A percentile compares a stretch with the other conserved stretches of the same genome.
phyloP scores from a whole-genome alignment of 1,140 invertebrate genomes.

The Drosophila trapezifrons region DNA sequence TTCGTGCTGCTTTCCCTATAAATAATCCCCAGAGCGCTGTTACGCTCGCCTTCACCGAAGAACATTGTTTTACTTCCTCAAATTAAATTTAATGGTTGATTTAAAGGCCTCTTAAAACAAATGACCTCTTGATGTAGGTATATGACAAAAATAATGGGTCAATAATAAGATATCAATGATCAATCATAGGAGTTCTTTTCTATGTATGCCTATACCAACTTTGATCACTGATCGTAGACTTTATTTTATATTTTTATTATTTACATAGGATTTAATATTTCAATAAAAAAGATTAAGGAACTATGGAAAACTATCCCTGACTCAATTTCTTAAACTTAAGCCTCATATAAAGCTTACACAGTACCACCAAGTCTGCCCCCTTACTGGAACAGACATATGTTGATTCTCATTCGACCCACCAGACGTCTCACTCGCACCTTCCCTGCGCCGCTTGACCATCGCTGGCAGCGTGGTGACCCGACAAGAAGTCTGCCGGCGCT shows the following conservation, averaged over 20 bases:
- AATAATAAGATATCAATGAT: not conserved
- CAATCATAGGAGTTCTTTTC: not conserved
- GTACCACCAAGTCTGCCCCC: slow-evolving; percentile 10
- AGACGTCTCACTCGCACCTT: not conserved
- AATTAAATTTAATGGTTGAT: slow-evolving; percentile 9
- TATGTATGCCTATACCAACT: not conserved
- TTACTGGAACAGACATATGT: not conserved
- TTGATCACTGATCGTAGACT: not conserved
- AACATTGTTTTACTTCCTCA: slow-evolving; percentile 9
- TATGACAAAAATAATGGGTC: not conserved
- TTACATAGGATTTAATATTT: not conserved
- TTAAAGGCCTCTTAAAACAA: not conserved
- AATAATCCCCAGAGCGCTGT: slow-evolving; percentile 1
- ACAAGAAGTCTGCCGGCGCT: slow-evolving; percentile 54
- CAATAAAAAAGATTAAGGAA: not conserved
- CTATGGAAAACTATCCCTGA: not conserved
- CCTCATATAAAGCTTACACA: not conserved
- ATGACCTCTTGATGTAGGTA: not conserved
- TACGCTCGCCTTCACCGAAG: not conserved
- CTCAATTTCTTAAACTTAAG: not conserved
- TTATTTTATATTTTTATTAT: not conserved
- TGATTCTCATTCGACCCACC: slow-evolving; percentile 4
- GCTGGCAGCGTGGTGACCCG: slow-evolving; percentile 2
- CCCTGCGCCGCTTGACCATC: not conserved
- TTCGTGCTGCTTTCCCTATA: slow-evolving; percentile 9